A percentile compares a stretch with the other conserved stretches of the same genome.
Conservation (phyloP, 2,797 vertebrate species). For the Aldrovandia affinis region DNA sequence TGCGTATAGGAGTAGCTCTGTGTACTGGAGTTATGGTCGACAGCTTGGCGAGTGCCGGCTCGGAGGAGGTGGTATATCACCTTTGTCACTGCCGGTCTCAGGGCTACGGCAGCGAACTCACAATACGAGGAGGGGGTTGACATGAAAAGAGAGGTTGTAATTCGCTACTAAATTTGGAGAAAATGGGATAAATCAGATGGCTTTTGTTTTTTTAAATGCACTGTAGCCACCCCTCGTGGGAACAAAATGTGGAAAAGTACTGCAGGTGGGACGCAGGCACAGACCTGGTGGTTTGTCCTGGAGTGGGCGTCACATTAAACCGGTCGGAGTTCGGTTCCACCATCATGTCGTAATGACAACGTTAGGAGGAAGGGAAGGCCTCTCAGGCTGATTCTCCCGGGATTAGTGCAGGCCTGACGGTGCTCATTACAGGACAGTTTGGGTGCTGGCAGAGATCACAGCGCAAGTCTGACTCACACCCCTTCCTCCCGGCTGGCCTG, state of each 20-base stretch:
- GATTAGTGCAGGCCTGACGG: slow-evolving; percentile 69
- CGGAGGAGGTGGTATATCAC: too few species aligned
- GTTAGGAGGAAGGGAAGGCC: slow-evolving; percentile 67
- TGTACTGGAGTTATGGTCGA: too few species aligned
- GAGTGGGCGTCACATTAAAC: slow-evolving; percentile 62
- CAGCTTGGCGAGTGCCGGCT: too few species aligned
- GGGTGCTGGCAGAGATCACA: slow-evolving; percentile 65
- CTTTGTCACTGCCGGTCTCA: too few species aligned
- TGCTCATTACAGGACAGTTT: slow-evolving; percentile 67
- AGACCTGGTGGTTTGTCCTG: slow-evolving; percentile 60
- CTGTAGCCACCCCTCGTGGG: background rate
- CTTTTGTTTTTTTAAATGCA: background rate
- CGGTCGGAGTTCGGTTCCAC: background rate
- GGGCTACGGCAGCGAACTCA: too few species aligned
- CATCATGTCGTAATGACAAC: slow-evolving; percentile 69
- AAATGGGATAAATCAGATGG: background rate
- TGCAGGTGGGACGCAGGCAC: slow-evolving; percentile 54
- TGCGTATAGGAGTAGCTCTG: too few species aligned
- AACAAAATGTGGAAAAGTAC: background rate
- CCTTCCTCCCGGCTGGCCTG: slow-evolving; percentile 55
- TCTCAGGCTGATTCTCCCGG: slow-evolving; percentile 69
- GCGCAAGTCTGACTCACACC: slow-evolving; percentile 60
- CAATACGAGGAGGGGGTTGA: too few species aligned
- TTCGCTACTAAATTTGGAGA: too few species aligned
- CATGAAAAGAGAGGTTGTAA: too few species aligned